Evolutionary conservation across 2,888 invertebrate species (phyloP).

Genomic region (Oeneis ivallda): DNA sequence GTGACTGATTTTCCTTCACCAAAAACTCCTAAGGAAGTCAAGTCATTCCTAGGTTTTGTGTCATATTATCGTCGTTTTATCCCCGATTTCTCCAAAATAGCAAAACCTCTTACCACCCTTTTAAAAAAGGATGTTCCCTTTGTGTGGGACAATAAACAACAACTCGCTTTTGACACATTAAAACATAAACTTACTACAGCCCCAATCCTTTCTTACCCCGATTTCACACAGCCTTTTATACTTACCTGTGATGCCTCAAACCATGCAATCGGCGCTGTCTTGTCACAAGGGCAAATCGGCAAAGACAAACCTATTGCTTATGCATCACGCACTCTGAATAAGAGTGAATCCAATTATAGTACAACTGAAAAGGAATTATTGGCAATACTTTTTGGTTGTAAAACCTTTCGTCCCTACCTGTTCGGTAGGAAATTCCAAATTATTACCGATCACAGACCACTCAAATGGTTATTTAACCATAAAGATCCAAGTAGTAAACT

Average conservation of each 20-base stretch:
- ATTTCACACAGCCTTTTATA: slow-evolving; percentile 46
- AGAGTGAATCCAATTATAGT: too few relatives aligned
- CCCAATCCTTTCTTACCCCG: slow-evolving; percentile 51
- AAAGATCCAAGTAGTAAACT: slow-evolving; percentile 26
- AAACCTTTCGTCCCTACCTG: too few relatives aligned
- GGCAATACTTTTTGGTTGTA: too few relatives aligned
- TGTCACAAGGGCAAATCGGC: slow-evolving; percentile 44
- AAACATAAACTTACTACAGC: slow-evolving; percentile 37
- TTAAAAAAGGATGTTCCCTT: too few relatives aligned
- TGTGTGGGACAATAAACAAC: slow-evolving; percentile 32
- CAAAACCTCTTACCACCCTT: slow-evolving; percentile 41
- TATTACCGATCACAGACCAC: slow-evolving; percentile 1
- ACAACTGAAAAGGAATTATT: too few relatives aligned
- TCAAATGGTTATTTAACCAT: slow-evolving; percentile 11
- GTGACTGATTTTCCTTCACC: slow-evolving; percentile 33
- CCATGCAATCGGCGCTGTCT: slow-evolving; percentile 43
- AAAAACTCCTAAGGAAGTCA: slow-evolving; percentile 33
- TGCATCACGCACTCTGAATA: slow-evolving; percentile 39
- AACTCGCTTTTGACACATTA: slow-evolving; percentile 37
- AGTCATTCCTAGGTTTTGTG: slow-evolving; percentile 44
- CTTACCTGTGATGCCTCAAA: slow-evolving; percentile 41
- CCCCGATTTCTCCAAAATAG: slow-evolving; percentile 45
- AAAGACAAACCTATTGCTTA: slow-evolving; percentile 42
- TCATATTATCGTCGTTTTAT: slow-evolving; percentile 58
- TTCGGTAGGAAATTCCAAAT: too few relatives aligned